phyloP scores from a whole-genome alignment of 2,797 vertebrate genomes.

The Coregonus sp. region DNA sequence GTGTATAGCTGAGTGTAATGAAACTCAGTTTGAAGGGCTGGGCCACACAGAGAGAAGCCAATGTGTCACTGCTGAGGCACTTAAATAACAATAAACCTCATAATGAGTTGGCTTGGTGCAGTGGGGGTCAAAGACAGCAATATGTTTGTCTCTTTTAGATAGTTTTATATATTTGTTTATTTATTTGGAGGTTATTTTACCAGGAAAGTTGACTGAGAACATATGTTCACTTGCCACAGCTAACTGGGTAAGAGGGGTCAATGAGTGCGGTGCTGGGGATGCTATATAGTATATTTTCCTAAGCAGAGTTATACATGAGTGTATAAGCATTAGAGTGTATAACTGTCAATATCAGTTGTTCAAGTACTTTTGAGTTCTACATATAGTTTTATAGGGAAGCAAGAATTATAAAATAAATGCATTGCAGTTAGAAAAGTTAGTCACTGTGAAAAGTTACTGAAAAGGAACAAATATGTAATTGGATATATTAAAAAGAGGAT shows the following conservation, averaged over 20 bases:
- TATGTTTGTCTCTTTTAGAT: not conserved
- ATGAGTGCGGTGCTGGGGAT: not conserved
- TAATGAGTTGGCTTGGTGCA: constrained; percentile 46
- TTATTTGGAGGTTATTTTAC: not conserved
- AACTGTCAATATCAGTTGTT: not conserved
- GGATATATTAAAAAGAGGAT: not conserved
- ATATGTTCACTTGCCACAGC: not conserved
- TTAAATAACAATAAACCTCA: constrained; percentile 63
- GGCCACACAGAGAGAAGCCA: constrained; percentile 75
- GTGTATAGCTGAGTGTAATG: constrained; percentile 67
- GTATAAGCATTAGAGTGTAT: not conserved
- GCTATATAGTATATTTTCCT: not conserved
- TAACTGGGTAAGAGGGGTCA: not conserved
- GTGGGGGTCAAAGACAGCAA: constrained; percentile 24
- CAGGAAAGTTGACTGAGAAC: not conserved
- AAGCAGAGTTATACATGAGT: not conserved
- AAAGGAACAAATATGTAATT: not conserved
- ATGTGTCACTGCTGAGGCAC: constrained; percentile 84
- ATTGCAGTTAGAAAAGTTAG: too few species aligned
- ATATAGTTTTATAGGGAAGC: too few species aligned
- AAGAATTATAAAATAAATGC: too few species aligned
- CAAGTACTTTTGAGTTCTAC: not conserved
- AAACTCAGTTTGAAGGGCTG: constrained; percentile 77
- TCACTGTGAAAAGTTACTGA: not conserved
- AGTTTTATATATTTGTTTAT: not conserved